Conservation (phyloP, 2,888 invertebrate genomes). For the Drosophila quinaria region DNA sequence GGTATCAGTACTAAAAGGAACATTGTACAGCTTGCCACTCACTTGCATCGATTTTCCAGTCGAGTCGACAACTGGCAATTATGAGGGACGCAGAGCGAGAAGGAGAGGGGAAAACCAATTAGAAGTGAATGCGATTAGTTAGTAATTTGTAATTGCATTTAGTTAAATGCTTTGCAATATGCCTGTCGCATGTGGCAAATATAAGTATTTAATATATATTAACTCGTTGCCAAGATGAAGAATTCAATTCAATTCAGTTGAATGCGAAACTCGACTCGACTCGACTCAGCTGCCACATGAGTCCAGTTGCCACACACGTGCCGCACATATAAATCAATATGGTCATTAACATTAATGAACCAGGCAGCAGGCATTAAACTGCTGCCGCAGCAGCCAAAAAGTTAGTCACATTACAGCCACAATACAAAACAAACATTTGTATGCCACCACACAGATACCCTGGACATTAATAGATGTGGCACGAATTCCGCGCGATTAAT, state of each 20-base stretch:
- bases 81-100: not conserved
- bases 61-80: slow-evolving; percentile 9
- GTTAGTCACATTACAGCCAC: slow-evolving; percentile 19
- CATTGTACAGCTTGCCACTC: slow-evolving; percentile 2
- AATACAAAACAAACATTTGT: not conserved
- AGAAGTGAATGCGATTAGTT: slow-evolving; percentile 17
- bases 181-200: slow-evolving; percentile 11
- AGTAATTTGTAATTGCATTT: slow-evolving; percentile 26
- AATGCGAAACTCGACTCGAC: slow-evolving; percentile 6
- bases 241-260: slow-evolving; percentile 30
- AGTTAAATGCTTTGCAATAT: slow-evolving; percentile 1
- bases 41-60: slow-evolving; percentile 12
- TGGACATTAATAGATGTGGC: slow-evolving; percentile 7
- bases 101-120: slow-evolving; percentile 7
- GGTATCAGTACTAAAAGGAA: not conserved
- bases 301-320: slow-evolving; percentile 49
- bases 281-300: slow-evolving; percentile 18
- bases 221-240: slow-evolving; percentile 8
- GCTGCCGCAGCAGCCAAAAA: slow-evolving; percentile 36
- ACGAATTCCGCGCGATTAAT: not conserved
- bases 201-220: not conserved
- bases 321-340: slow-evolving; percentile 60
- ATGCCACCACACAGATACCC: slow-evolving; percentile 26
- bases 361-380: slow-evolving; percentile 49
- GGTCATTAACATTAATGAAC: slow-evolving; percentile 61